Base-by-base conservation (phyloP, 2,797 vertebrate genomes). In the Sebastes ruberrimus region DNA sequence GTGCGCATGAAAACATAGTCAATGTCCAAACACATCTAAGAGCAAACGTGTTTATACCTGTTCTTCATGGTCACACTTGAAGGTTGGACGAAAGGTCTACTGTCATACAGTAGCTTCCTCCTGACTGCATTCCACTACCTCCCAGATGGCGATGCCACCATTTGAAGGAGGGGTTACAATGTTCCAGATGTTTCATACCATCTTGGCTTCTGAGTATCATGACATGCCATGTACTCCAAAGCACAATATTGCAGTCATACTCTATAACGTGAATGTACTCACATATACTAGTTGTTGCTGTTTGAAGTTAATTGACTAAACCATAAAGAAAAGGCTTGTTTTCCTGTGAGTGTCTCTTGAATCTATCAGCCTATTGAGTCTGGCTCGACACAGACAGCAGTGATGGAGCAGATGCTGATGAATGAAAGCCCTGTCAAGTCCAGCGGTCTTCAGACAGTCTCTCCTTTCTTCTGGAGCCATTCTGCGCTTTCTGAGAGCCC, bases 391-490 rank as follows among this genome's bases (percentile, higher is more conserved):
- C 88, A 87, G 78, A 82, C 83, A 77, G 75, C 85, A 85, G 81
- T 66, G 86, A 79, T 53, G 73, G 84, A 85, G 89, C 92, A 94
- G 92, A 93, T 92, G 89, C 82, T 74, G 82, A 8, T 91, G 88
- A 94, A 93, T 90, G 82, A 81, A 86, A 76, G 84, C 81, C 84
- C 83, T 93, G 92, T 94, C 92, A 88, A 57, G 78, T 84, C 83
- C 92, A 90, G 86, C 56, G 7, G 84, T 30, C 67, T 79, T 79
- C 74, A 87, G 87, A 87, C 86, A 92, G 86, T 80, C 83, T 71
- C 64, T 56, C 80, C 85, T 91, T 94, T 94, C 87, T 92, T 92
- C 77, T 84, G 71, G 25, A 46, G 83, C 14, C 67, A 78, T 73
- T 84, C 83, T 81, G 65, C 38, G 82, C 52, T 71, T 25, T 78